Percentiles rank a stretch among this genome's conserved stretches.
phyloP scores from a whole-genome alignment of 1,140 invertebrate species.

The Pantala flavescens region DNA sequence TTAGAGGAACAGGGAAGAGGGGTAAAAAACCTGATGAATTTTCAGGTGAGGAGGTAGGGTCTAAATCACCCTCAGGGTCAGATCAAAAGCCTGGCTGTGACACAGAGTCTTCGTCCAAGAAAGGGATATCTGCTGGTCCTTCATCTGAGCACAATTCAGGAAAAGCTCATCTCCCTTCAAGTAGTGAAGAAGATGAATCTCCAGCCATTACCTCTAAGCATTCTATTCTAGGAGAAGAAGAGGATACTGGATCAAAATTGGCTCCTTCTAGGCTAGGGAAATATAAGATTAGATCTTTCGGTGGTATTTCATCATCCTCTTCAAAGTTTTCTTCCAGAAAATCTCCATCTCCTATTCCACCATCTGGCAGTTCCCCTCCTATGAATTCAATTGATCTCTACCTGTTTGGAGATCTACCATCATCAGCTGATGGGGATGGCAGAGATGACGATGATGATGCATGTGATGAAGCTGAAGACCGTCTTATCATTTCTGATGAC shows the following conservation, averaged over 20 bases:
- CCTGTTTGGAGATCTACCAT: constrained; percentile 32
- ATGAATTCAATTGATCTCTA: constrained; percentile 19
- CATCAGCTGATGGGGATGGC: constrained; percentile 17
- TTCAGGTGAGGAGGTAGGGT: background rate
- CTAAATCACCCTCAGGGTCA: background rate
- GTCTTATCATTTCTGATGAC: constrained; percentile 43
- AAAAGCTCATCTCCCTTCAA: background rate
- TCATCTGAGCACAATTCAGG: background rate
- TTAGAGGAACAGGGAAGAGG: constrained; percentile 29
- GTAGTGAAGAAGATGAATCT: background rate
- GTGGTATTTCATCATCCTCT: background rate
- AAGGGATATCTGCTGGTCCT: too few species aligned
- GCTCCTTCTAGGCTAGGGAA: background rate
- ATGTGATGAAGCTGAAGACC: constrained; percentile 40
- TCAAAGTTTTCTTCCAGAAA: background rate
- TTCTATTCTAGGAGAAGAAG: background rate
- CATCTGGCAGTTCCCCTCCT: background rate
- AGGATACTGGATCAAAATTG: background rate
- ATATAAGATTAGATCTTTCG: background rate
- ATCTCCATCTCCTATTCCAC: background rate
- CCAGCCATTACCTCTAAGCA: background rate
- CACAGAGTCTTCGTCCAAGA: background rate
- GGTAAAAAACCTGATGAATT: constrained; percentile 14
- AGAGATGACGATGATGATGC: constrained; percentile 29
- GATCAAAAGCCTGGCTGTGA: background rate